These are phyloP conservation scores for Drosophila bifasciata DNA, from an alignment of 1,140 invertebrate species.

Conservation along the genomic window DNA sequence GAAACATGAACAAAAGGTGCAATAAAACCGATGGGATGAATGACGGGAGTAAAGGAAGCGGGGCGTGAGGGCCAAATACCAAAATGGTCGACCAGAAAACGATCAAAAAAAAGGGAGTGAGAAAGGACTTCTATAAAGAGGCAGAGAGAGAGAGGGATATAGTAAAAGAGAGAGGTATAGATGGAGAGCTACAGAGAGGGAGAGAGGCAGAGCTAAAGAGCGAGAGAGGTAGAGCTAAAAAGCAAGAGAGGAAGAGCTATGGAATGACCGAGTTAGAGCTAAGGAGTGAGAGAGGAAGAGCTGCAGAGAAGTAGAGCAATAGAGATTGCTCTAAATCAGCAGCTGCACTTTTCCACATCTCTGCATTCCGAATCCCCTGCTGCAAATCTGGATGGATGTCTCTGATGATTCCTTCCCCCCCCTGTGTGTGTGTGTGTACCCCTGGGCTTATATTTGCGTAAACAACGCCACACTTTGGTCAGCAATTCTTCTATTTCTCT, in stretches of 20 bases:
- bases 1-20: slow-evolving; percentile 66
- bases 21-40: slow-evolving; percentile 72
- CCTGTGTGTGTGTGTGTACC: slow-evolving; percentile 16
- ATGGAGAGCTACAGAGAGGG: neutral
- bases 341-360: slow-evolving; percentile 34
- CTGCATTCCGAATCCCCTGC: slow-evolving; percentile 5
- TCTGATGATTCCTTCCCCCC: too few species aligned
- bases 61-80: slow-evolving; percentile 63
- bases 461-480: slow-evolving; percentile 61
- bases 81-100: slow-evolving; percentile 65
- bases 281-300: neutral
- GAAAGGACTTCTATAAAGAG: slow-evolving; percentile 1
- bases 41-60: slow-evolving; percentile 50
- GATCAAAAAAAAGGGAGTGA: slow-evolving; percentile 20
- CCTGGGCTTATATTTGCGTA: slow-evolving; percentile 46
- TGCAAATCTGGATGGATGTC: too few species aligned
- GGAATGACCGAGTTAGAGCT: too few species aligned
- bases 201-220: neutral
- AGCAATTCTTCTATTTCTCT: slow-evolving; percentile 4
- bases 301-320: too few species aligned
- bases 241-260: neutral
- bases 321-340: slow-evolving; percentile 1
- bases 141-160: neutral
- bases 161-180: neutral
- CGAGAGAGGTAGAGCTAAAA: neutral